A percentile compares a stretch with the other conserved stretches of the same genome.
phyloP scores from a whole-genome alignment of 1,140 invertebrate species.

The Hyles vespertilio region DNA sequence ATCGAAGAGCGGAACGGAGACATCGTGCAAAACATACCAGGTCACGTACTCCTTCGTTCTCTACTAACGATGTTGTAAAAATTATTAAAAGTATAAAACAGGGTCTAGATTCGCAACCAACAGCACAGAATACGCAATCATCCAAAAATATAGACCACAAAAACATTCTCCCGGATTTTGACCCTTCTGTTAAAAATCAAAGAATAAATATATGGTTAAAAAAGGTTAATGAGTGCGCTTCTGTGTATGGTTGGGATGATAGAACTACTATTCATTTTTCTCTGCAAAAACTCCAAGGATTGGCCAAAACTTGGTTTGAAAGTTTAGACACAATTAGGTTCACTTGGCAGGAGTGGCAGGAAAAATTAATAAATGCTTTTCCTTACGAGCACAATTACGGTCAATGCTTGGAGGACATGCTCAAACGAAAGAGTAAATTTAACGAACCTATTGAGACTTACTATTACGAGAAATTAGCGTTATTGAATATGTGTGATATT shows the following conservation, averaged over 20 bases:
- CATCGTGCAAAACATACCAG: conserved; percentile 8
- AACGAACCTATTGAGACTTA: conserved; percentile 31
- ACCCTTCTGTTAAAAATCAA: too few relatives aligned
- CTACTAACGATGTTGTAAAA: conserved; percentile 17
- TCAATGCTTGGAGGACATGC: conserved; percentile 33
- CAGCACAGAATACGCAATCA: too few relatives aligned
- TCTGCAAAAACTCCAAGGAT: conserved; percentile 29
- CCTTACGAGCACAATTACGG: conserved; percentile 33
- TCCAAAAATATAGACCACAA: too few relatives aligned
- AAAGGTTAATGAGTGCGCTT: conserved; percentile 30
- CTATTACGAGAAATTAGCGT: conserved; percentile 32
- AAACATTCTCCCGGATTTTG: too few relatives aligned
- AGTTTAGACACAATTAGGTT: conserved; percentile 25
- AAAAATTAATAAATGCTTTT: conserved; percentile 32
- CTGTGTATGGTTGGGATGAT: conserved; percentile 29
- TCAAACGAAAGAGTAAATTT: conserved; percentile 24
- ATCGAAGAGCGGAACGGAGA: neutral
- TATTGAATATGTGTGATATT: conserved; percentile 33
- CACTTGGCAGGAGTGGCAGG: conserved; percentile 30
- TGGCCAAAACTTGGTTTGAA: conserved; percentile 30
- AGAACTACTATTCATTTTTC: conserved; percentile 26
- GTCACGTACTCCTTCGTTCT: conserved; percentile 20
- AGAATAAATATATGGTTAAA: conserved; percentile 18
- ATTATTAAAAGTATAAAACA: conserved; percentile 4
- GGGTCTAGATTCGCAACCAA: too few relatives aligned